phyloP scores from a whole-genome alignment of 1,140 invertebrate species.

The Hypsibius dujardini region DNA sequence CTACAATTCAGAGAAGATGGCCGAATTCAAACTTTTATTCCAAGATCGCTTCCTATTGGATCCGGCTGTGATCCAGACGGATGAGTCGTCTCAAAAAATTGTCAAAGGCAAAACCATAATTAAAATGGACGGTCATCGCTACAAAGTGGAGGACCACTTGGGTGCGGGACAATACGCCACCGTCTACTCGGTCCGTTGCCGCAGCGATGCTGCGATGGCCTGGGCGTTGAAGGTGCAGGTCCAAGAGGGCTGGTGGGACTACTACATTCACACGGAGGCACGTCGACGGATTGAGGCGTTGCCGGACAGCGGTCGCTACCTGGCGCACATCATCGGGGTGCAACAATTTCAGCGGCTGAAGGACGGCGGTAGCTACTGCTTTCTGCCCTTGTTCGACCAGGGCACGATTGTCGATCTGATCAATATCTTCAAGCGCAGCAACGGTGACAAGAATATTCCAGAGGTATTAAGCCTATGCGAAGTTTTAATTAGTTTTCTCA shows the following conservation, averaged over 20 bases:
- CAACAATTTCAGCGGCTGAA: not conserved
- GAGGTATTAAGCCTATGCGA: no score
- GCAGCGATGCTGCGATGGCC: slow-evolving; percentile 17
- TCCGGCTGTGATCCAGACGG: no score
- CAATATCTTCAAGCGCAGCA: slow-evolving; percentile 26
- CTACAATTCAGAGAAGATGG: no score
- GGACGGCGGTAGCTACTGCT: not conserved
- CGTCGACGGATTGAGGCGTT: slow-evolving; percentile 8
- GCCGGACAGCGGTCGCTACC: not conserved
- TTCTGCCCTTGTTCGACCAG: not conserved
- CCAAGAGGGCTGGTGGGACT: slow-evolving; percentile 30
- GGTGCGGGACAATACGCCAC: slow-evolving; percentile 31
- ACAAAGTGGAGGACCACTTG: slow-evolving; percentile 25
- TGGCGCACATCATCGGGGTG: not conserved
- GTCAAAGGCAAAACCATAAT: no score
- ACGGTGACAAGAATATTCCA: slow-evolving; percentile 20
- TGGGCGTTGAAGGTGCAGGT: slow-evolving; percentile 12
- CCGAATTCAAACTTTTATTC: no score
- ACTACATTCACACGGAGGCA: slow-evolving; percentile 30
- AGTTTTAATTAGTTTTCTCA: no score
- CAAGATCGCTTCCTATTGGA: no score
- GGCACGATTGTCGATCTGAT: slow-evolving; percentile 23
- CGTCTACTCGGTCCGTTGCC: slow-evolving; percentile 25
- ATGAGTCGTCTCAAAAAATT: no score
- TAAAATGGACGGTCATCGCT: no score